A percentile compares a stretch with the other conserved stretches of the same genome.
Conservation (phyloP, 1,140 invertebrate species). For the Sitophilus oryzae region DNA sequence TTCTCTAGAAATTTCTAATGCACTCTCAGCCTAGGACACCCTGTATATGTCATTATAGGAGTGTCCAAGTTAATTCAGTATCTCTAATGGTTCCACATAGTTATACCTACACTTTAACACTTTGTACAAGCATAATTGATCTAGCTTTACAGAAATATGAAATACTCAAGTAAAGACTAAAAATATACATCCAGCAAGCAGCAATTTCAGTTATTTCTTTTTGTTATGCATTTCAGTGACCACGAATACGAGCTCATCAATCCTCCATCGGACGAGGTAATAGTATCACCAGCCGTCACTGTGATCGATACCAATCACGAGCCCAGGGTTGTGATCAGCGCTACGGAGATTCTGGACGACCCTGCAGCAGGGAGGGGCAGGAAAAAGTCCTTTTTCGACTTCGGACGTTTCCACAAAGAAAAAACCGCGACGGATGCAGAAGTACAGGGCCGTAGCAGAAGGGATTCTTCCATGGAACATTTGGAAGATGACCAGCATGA, state of each 20-base stretch:
- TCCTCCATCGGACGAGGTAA: conserved; percentile 33
- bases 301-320: conserved; percentile 8
- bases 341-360: conserved; percentile 11
- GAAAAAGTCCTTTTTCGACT: conserved; percentile 32
- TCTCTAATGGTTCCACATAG: too few species aligned
- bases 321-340: conserved; percentile 14
- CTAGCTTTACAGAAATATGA: too few species aligned
- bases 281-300: conserved; percentile 7
- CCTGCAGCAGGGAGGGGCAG: conserved; percentile 22
- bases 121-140: too few species aligned
- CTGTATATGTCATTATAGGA: too few species aligned
- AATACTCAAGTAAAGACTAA: too few species aligned
- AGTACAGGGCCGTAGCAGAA: not conserved
- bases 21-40: too few species aligned
- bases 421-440: not conserved
- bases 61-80: too few species aligned
- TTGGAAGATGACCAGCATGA: not conserved
- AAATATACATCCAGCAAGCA: too few species aligned
- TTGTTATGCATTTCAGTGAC: conserved; percentile 64
- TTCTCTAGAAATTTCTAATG: too few species aligned
- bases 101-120: too few species aligned
- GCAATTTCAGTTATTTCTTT: too few species aligned
- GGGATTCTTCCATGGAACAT: not conserved
- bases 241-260: conserved; percentile 81
- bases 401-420: conserved; percentile 3